Evolutionary conservation across 2,113 vertebrate genomes (phyloP).

Genomic region (Triplophysa rosa): DNA sequence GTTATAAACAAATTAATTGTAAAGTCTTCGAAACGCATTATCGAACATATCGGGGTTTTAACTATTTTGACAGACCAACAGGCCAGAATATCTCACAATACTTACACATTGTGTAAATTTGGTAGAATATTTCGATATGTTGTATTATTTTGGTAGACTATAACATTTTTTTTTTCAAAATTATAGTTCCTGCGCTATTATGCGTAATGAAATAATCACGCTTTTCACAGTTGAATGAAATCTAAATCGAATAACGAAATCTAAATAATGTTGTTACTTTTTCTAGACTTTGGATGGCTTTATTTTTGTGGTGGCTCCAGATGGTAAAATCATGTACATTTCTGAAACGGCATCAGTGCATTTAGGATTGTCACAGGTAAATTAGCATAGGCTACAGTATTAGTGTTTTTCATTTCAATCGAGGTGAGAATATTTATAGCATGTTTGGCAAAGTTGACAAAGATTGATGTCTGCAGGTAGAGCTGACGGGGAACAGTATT

Average conservation of each 20-base stretch:
- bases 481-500: slow-evolving; percentile 97
- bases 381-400: not conserved
- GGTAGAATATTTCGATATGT: not conserved
- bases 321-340: slow-evolving; percentile 99
- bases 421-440: not conserved
- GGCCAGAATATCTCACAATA: not conserved
- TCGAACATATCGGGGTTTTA: no score
- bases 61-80: no score
- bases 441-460: slow-evolving; percentile 35
- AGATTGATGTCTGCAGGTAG: slow-evolving; percentile 83
- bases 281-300: slow-evolving; percentile 94
- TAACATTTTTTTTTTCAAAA: no score
- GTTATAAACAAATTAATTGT: slow-evolving; percentile 10
- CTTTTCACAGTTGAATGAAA: not conserved
- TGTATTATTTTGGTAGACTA: no score
- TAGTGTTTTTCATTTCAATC: not conserved
- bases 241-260: not conserved
- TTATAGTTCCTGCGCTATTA: not conserved
- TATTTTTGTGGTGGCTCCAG: slow-evolving; percentile 98
- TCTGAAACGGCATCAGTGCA: slow-evolving; percentile 98
- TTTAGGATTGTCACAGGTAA: slow-evolving; percentile 95
- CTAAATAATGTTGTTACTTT: not conserved
- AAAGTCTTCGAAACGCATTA: no score
- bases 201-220: no score
- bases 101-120: not conserved